These are phyloP conservation scores for Sebastes baramenuke DNA, from an alignment of 2,797 vertebrate genomes.

Conservation along the genomic window DNA sequence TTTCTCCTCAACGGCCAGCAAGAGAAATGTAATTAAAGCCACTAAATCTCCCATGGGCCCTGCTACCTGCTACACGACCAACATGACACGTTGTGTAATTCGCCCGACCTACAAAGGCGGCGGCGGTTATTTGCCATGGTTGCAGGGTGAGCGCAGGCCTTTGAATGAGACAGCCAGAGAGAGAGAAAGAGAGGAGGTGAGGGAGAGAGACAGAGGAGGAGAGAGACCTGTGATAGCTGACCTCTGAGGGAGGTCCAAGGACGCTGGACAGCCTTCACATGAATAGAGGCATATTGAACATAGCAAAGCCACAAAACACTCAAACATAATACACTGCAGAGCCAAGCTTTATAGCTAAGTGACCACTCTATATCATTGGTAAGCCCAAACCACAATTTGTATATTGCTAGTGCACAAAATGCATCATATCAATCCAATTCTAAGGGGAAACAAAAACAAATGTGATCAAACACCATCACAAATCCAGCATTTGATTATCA, in stretches of 20 bases:
- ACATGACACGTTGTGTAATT: conserved; percentile 82
- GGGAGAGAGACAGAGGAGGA: neutral
- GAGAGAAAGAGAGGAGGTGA: neutral
- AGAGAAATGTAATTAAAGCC: conserved; percentile 85
- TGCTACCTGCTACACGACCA: conserved; percentile 77
- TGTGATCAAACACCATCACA: neutral
- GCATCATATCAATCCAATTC: neutral
- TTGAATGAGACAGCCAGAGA: conserved; percentile 39
- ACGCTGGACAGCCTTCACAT: conserved; percentile 38
- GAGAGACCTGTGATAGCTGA: conserved; percentile 33
- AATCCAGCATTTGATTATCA: neutral
- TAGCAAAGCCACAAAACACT: neutral
- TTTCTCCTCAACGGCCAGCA: conserved; percentile 79
- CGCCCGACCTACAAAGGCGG: conserved; percentile 73
- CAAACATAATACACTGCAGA: neutral
- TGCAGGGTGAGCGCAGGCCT: conserved; percentile 43
- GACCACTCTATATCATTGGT: neutral
- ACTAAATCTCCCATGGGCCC: conserved; percentile 78
- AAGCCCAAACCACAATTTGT: neutral
- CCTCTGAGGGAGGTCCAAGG: conserved; percentile 51
- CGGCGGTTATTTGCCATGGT: conserved; percentile 54
- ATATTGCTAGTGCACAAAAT: neutral
- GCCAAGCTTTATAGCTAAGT: neutral
- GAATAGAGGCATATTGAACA: conserved; percentile 31
- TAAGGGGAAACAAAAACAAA: neutral